Evolutionary conservation across 2,113 vertebrate genomes (phyloP).

Genomic region (Albula glossodonta): DNA sequence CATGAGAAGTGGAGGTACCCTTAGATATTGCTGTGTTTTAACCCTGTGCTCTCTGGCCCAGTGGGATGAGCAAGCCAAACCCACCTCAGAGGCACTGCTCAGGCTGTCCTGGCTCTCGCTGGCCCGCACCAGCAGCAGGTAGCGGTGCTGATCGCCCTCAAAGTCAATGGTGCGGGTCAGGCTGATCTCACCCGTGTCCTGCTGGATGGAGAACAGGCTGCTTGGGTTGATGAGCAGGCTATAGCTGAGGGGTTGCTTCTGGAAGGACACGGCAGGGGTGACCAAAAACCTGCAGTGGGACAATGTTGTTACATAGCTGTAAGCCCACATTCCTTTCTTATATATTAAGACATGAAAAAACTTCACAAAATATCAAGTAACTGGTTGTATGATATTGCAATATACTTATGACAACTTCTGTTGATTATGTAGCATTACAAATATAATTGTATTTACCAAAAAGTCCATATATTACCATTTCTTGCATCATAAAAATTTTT

Average conservation of each 20-base stretch:
- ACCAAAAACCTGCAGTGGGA: conserved; percentile 69
- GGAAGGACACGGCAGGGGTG: conserved; percentile 79
- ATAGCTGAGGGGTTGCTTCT: conserved; percentile 81
- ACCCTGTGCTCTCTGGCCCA: background rate
- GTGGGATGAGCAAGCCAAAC: conserved; percentile 18
- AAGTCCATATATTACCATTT: too few relatives aligned
- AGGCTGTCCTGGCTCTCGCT: conserved; percentile 72
- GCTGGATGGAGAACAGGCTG: conserved; percentile 78
- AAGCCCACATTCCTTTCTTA: too few relatives aligned
- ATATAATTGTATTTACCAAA: too few relatives aligned
- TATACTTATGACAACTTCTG: too few relatives aligned
- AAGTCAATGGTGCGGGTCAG: conserved; percentile 80
- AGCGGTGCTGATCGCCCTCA: conserved; percentile 79
- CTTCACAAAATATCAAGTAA: too few relatives aligned
- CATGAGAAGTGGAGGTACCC: too few relatives aligned
- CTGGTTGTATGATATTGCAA: too few relatives aligned
- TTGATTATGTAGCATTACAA: too few relatives aligned
- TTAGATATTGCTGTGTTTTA: too few relatives aligned
- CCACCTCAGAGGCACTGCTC: conserved; percentile 80
- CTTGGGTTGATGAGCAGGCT: conserved; percentile 82
- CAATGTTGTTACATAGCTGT: background rate
- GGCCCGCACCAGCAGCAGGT: conserved; percentile 77
- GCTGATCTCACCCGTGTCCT: conserved; percentile 73
- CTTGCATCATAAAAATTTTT: too few relatives aligned
- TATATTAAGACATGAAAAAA: too few relatives aligned